A percentile compares a stretch with the other conserved stretches of the same genome.
Conservation (phyloP, 2,797 vertebrate genomes). For the Austrolebias charrua region DNA sequence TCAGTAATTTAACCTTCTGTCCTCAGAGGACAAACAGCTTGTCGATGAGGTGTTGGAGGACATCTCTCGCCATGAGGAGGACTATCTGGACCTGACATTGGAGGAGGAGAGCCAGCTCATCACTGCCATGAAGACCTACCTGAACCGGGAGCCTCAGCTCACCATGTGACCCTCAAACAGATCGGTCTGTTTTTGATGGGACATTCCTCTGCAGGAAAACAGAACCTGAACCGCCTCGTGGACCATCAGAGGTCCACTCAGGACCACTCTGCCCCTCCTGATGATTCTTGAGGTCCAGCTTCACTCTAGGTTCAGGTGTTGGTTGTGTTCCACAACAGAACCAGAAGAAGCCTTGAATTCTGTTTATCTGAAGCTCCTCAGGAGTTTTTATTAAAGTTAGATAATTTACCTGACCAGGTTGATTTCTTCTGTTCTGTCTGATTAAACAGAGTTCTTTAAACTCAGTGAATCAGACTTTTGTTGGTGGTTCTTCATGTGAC, state of each 20-base stretch:
- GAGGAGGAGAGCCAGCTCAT: conserved; percentile 92
- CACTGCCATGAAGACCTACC: conserved; percentile 81
- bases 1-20: background rate
- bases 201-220: background rate
- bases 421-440: no score
- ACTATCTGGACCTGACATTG: conserved; percentile 93
- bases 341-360: background rate
- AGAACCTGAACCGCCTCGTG: background rate
- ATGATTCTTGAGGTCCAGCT: background rate
- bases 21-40: conserved; percentile 81
- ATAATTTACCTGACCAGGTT: no score
- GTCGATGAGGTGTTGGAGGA: conserved; percentile 92
- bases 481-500: no score
- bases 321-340: background rate
- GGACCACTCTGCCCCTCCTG: no score
- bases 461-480: no score
- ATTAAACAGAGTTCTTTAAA: no score
- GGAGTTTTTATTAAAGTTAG: no score
- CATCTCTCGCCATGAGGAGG: conserved; percentile 92
- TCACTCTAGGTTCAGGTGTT: no score
- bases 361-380: no score
- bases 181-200: no score
- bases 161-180: conserved; percentile 1
- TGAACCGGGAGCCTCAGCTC: conserved; percentile 54
- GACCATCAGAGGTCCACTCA: no score